Evolutionary conservation across 2,113 vertebrate genomes (phyloP).

Genomic region (Chaenogobius annularis): DNA sequence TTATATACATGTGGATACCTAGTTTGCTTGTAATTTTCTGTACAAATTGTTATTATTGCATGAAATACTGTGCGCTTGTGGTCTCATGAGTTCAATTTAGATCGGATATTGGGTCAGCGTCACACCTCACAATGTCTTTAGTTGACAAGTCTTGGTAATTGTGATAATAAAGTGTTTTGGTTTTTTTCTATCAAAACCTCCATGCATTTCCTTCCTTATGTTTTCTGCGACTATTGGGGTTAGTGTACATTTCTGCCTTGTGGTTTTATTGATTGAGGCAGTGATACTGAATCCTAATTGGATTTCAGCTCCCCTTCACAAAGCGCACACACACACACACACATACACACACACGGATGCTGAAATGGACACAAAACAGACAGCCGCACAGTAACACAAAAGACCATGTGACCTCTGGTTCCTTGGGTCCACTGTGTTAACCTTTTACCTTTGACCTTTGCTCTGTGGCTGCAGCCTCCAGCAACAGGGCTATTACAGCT

Average conservation of each 20-base stretch:
- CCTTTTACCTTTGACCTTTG: slow-evolving; percentile 50
- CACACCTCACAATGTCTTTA: no score
- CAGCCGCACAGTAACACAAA: slow-evolving; percentile 29
- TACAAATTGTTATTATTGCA: no score
- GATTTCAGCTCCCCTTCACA: slow-evolving; percentile 38
- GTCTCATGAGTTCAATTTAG: no score
- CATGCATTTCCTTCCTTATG: slow-evolving; percentile 1
- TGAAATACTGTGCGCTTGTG: no score
- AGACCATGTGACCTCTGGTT: slow-evolving; percentile 47
- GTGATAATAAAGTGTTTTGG: not conserved
- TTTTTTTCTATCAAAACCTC: not conserved
- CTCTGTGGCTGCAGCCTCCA: slow-evolving; percentile 18
- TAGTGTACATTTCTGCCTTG: slow-evolving; percentile 7
- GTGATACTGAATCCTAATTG: slow-evolving; percentile 47
- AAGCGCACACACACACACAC: slow-evolving; percentile 17
- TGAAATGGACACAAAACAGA: slow-evolving; percentile 3
- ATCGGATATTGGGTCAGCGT: no score
- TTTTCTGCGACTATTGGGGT: slow-evolving; percentile 3
- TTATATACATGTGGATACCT: no score
- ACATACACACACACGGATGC: slow-evolving; percentile 17
- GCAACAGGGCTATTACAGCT: slow-evolving; percentile 22
- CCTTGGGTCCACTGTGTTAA: slow-evolving; percentile 37
- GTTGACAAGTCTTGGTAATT: not conserved
- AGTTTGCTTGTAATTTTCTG: no score
- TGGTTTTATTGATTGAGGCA: slow-evolving; percentile 50